Conservation (phyloP, 1,140 invertebrate genomes). For the Drosophila saltans region DNA sequence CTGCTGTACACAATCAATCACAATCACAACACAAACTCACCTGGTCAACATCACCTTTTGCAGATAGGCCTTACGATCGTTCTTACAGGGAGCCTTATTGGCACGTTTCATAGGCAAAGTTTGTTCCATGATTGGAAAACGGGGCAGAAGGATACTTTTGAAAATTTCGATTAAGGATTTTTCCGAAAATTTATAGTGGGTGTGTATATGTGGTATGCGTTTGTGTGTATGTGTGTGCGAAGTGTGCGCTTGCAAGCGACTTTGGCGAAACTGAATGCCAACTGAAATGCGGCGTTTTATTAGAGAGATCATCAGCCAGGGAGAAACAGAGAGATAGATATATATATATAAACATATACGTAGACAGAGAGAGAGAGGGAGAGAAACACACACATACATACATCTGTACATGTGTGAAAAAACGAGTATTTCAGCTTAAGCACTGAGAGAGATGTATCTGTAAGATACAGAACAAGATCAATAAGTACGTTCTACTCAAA, state of each 20-base stretch:
- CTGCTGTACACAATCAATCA: constrained; percentile 69
- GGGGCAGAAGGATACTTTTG: constrained; percentile 29
- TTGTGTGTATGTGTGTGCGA: constrained; percentile 42
- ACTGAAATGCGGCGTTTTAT: constrained; percentile 81
- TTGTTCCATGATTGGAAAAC: constrained; percentile 61
- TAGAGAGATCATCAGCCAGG: constrained; percentile 67
- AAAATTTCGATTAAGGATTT: constrained; percentile 18
- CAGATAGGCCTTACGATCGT: constrained; percentile 80
- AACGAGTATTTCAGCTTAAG: constrained; percentile 72
- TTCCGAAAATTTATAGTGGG: constrained; percentile 40
- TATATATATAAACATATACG: constrained; percentile 21
- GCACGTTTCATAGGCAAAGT: constrained; percentile 70
- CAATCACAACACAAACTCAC: constrained; percentile 54
- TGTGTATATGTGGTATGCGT: not conserved
- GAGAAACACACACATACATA: constrained; percentile 36
- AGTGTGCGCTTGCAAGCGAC: constrained; percentile 82
- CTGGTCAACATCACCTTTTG: constrained; percentile 81
- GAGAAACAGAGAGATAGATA: constrained; percentile 27
- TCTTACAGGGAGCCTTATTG: constrained; percentile 80
- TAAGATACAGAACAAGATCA: constrained; percentile 78
- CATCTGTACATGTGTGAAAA: constrained; percentile 35
- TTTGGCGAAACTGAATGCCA: constrained; percentile 80
- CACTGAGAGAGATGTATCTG: constrained; percentile 70
- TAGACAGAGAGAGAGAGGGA: constrained; percentile 34
- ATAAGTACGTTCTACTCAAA: constrained; percentile 67